Base-by-base conservation (phyloP, 2,113 vertebrate species). In the Indicator indicator region DNA sequence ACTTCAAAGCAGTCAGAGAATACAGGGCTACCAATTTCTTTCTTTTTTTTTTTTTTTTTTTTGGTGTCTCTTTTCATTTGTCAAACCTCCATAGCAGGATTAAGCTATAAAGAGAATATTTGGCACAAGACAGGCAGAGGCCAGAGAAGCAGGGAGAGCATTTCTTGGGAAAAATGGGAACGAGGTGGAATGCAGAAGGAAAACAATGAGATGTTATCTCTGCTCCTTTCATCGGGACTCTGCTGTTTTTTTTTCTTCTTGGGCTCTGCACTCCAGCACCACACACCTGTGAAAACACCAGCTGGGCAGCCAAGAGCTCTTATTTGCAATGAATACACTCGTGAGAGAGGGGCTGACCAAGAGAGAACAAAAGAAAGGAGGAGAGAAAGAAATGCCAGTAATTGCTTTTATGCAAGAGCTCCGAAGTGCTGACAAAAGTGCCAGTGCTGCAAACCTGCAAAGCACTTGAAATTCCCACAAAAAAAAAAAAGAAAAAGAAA, bases 231-330 rank as follows among this genome's bases (percentile, higher is more conserved):
- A 19, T 2, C 28, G 58, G 60, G 55, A 42, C 64, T 76, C 68
- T 54, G 73, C 6, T 27, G 42, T 9, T 14, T 71, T 73, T 70
- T 9, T 46, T 70, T 67, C 62, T 12, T 14, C 62, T 12, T 14
- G 2, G 1, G 21, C 32, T 63, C 70, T 38, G 44, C 38, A 2
- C 67, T 48, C 28, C 54, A 1, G 27, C 12, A 1, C 50, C 23
- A 4, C 36, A 27, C 96, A 95, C 93, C 96, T 94, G 93, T 77
- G 89, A 87, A 95, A 96, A 92, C 96, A 96, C 30, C 91, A 82
- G 92, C 86, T 60, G 90, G 77, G 88, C 87, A 46, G 72, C 88
- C 64, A 58, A 11, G 23, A 69, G 81, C 59, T 17, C 38, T 0
- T 6, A 24, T 36, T 40, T 36, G 60, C 48, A 23, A 28, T 33